Conservation (phyloP, 2,888 invertebrate genomes). For the Conops quadrifasciatus region DNA sequence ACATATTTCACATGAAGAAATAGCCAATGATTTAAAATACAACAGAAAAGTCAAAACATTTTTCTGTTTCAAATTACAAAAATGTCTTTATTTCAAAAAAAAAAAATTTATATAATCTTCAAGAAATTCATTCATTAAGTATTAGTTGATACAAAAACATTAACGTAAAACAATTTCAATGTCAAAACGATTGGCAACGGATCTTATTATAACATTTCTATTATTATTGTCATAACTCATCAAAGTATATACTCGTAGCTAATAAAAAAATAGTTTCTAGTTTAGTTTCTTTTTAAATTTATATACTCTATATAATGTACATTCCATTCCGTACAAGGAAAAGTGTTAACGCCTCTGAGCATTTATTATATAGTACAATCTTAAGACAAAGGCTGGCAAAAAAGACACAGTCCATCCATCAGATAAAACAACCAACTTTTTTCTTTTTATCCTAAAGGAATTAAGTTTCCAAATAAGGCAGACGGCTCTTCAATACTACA, state of each 20-base stretch:
- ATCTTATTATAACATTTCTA: background rate
- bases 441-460: background rate
- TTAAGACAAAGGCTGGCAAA: slow-evolving; percentile 1
- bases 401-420: background rate
- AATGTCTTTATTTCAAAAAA: too few species aligned
- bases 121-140: background rate
- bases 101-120: too few species aligned
- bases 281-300: too few species aligned
- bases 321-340: background rate
- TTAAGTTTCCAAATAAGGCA: background rate
- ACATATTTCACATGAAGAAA: too few species aligned
- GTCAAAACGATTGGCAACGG: background rate
- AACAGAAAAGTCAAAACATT: too few species aligned
- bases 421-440: background rate
- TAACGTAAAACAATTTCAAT: background rate
- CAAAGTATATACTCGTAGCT: background rate
- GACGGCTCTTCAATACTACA: background rate
- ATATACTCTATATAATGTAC: too few species aligned
- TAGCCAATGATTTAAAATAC: too few species aligned
- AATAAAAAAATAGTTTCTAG: background rate
- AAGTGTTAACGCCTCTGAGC: slow-evolving; percentile 2
- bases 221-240: slow-evolving; percentile 4
- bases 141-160: background rate
- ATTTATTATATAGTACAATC: too few species aligned
- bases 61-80: too few species aligned